These are phyloP conservation scores for Drosophila mayaguana DNA, from an alignment of 2,888 invertebrate species.

Conservation along the genomic window DNA sequence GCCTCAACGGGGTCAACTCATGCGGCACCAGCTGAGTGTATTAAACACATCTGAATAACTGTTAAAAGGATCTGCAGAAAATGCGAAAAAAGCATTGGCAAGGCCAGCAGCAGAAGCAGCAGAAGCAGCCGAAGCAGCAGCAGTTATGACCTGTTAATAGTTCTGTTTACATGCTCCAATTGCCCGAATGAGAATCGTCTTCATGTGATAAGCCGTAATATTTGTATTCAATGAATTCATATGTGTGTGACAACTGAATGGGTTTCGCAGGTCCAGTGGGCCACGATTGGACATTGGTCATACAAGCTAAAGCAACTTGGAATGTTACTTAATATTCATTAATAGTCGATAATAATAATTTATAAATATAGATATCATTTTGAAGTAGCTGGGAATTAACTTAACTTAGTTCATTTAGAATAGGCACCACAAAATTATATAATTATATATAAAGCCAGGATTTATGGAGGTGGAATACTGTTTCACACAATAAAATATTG, in stretches of 20 bases:
- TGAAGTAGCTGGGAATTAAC: too few species aligned
- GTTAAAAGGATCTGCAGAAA: conserved; percentile 20
- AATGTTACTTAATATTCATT: not conserved
- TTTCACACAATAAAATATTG: too few species aligned
- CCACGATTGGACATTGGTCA: not conserved
- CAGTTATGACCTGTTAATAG: conserved; percentile 21
- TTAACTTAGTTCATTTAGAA: too few species aligned
- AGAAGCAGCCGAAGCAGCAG: not conserved
- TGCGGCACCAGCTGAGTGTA: conserved; percentile 46
- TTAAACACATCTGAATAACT: conserved; percentile 48
- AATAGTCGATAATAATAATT: too few species aligned
- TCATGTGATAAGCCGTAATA: not conserved
- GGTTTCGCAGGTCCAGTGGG: not conserved
- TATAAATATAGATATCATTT: too few species aligned
- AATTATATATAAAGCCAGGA: too few species aligned
- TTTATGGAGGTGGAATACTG: too few species aligned
- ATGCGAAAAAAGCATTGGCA: not conserved
- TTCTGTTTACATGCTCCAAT: conserved; percentile 12
- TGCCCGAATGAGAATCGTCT: not conserved
- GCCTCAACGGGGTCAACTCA: conserved; percentile 38
- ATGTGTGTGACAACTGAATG: not conserved
- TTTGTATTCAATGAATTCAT: not conserved
- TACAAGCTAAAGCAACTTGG: not conserved
- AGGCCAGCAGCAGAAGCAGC: not conserved
- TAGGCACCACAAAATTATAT: too few species aligned